A percentile compares a stretch with the other conserved stretches of the same genome.
Conservation (phyloP, 2,888 invertebrate species). For the Temnothorax unifasciatus region DNA sequence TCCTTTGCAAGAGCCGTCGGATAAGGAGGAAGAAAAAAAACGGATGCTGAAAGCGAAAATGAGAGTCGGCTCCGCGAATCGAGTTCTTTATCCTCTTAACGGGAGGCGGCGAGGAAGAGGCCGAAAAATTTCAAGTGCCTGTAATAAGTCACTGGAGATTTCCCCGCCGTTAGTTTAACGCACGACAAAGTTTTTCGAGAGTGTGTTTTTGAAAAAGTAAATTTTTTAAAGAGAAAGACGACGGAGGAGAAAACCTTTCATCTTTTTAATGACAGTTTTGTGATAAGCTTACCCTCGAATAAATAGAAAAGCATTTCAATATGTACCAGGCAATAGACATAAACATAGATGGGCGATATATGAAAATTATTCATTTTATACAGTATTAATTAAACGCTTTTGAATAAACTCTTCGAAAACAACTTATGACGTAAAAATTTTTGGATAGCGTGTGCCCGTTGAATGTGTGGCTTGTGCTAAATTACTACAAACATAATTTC, state of each 20-base stretch:
- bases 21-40: conserved; percentile 31
- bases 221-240: conserved; percentile 11
- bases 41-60: conserved; percentile 44
- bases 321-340: not conserved
- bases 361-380: conserved; percentile 5
- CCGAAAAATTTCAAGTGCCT: conserved; percentile 52
- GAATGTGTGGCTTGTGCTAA: not conserved
- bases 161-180: conserved; percentile 75
- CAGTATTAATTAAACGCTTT: not conserved
- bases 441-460: not conserved
- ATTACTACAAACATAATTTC: conserved; percentile 16
- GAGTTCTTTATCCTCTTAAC: conserved; percentile 82
- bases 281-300: not conserved
- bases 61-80: conserved; percentile 70
- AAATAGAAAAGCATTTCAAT: not conserved
- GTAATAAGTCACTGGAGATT: conserved; percentile 57
- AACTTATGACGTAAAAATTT: not conserved
- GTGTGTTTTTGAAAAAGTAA: conserved; percentile 64
- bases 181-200: conserved; percentile 70
- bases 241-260: conserved; percentile 14
- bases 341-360: not conserved
- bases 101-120: conserved; percentile 30
- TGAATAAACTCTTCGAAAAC: not conserved
- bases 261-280: not conserved
- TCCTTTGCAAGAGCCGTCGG: conserved; percentile 17